Base-by-base conservation (phyloP, 2,797 vertebrate genomes). In the Sebastolobus altivelis region DNA sequence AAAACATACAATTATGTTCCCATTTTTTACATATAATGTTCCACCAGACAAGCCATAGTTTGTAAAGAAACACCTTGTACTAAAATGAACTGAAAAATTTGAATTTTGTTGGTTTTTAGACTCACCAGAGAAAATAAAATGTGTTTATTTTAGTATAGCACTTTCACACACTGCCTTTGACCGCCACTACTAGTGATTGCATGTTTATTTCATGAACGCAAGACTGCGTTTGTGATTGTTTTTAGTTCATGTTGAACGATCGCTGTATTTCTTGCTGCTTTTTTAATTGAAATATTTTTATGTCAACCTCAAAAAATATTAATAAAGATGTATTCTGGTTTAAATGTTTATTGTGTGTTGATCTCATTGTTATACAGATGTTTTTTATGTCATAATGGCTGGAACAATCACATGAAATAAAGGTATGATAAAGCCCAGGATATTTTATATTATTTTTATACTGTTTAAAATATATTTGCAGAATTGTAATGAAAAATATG, bases 181-280 rank as follows among this genome's bases (percentile, higher is more conserved):
- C 83, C 81, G 63, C 63, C 62, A 56, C 59, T 25, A 89, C 88
- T 88, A 52, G 90, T 93, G 89, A 89, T 14, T 67, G 61, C 80
- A 77, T 86, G 40, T 87, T 58, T 77, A 35, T 85, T 79, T 84
- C 77, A 91, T 90, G 79, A 91, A 94, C 93, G 93, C 89, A 58
- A 40, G 18, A 74, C 38, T 74, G 93, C 90, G 85, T 95, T 95
- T 93, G 92, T 95, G 90, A 88, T 82, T 11, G 27, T 71, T 87
- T 90, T 87, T 92, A 93, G 94, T 95, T 96, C 95, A 96, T 92
- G 93, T 96, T 96, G 94, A 94, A 96, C 94, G 20, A 81, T 25
- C 12, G 1, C 33, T 72, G 59, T 82, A 79, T 77, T 69, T 80
- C 77, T 43, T 87, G 87, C 89, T 94, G 89, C 84, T 95, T 95